Evolutionary conservation across 2,888 invertebrate species (phyloP).

Genomic region (Athetis lepigone): DNA sequence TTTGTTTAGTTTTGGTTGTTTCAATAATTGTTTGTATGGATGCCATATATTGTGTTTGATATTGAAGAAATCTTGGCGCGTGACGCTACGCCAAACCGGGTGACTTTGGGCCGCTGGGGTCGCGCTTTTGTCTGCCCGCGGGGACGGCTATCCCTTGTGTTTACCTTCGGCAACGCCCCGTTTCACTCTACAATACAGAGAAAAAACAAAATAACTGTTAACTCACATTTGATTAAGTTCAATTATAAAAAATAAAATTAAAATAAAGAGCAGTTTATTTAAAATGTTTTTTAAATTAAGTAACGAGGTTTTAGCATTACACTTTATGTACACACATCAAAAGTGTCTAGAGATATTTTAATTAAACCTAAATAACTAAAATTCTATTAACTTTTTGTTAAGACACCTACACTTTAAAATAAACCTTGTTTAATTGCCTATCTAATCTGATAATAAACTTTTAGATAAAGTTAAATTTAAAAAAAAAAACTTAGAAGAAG

Average conservation of each 20-base stretch:
- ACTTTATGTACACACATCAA: no score
- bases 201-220: slow-evolving; percentile 61
- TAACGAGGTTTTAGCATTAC: slow-evolving; percentile 11
- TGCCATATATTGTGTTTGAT: slow-evolving; percentile 40
- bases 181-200: slow-evolving; percentile 69
- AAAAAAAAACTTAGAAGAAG: no score
- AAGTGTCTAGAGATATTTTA: no score
- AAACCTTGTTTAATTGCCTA: no score
- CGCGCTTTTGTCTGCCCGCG: slow-evolving; percentile 75
- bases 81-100: slow-evolving; percentile 66
- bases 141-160: slow-evolving; percentile 74
- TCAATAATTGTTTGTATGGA: slow-evolving; percentile 26
- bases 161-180: slow-evolving; percentile 77
- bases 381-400: no score
- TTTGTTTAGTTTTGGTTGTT: slow-evolving; percentile 65
- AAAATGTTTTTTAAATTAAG: not conserved
- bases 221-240: slow-evolving; percentile 34
- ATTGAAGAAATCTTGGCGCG: slow-evolving; percentile 68
- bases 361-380: no score
- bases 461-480: no score
- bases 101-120: slow-evolving; percentile 71
- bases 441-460: no score
- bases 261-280: not conserved
- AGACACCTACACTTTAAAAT: no score
- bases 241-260: slow-evolving; percentile 24